These are phyloP conservation scores for Kryphioiulus occultus DNA, from an alignment of 2,888 invertebrate species.

Conservation along the genomic window DNA sequence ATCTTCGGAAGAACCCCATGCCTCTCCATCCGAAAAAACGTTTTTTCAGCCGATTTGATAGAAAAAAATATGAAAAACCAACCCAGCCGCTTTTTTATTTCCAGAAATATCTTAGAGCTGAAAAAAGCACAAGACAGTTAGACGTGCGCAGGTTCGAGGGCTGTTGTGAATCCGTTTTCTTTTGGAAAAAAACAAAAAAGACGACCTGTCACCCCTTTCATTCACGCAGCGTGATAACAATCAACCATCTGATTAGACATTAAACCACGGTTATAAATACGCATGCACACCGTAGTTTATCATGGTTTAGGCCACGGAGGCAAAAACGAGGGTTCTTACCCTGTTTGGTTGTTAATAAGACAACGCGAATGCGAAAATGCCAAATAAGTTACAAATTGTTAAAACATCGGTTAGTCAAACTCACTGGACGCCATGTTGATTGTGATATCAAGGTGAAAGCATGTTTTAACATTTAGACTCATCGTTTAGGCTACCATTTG, in stretches of 20 bases:
- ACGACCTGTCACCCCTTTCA: constrained; percentile 46
- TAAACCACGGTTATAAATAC: not conserved
- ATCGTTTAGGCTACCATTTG: no score
- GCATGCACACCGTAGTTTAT: not conserved
- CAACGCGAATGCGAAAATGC: no score
- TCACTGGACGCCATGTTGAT: no score
- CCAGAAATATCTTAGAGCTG: not conserved
- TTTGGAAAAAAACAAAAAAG: not conserved
- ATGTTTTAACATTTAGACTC: no score
- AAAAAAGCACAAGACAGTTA: constrained; percentile 10
- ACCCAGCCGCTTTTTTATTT: not conserved
- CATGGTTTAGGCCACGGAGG: not conserved
- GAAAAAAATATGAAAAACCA: constrained; percentile 21
- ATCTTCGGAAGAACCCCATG: not conserved
- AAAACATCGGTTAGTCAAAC: no score
- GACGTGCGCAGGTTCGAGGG: constrained; percentile 2
- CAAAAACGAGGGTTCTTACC: no score
- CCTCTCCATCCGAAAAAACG: not conserved
- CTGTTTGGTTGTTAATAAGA: no score
- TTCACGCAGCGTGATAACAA: constrained; percentile 44
- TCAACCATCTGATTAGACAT: constrained; percentile 43
- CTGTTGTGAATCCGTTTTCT: not conserved
- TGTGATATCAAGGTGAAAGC: no score
- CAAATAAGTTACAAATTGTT: no score
- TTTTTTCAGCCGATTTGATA: constrained; percentile 1